Base-by-base conservation (phyloP, 1,140 invertebrate species). In the Panonychus citri region DNA sequence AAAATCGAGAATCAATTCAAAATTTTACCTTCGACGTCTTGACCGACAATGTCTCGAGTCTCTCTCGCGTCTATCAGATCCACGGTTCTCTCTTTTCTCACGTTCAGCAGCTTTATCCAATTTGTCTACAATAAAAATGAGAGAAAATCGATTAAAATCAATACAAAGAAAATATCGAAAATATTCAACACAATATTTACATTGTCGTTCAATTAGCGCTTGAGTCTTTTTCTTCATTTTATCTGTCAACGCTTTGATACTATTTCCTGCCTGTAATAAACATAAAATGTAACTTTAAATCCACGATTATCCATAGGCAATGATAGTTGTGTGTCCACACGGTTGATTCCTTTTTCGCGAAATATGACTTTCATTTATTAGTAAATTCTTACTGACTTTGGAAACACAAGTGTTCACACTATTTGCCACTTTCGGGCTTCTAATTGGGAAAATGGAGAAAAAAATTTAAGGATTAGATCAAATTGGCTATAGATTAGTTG, bases 301-400 rank as follows among this genome's bases (percentile, higher is more conserved):
- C 30, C 30, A 34, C 12, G 30, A 12, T 34, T 34, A 34, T 34
- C 30, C 30, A 34, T 34, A 34, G 30, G 30, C 30, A 5, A 34
- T 34, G 30, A 34, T 24, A 8, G 42, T 10, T 7, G 42, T 46
- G 7, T 10, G n/a, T 5, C 17, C 42, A 46, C 4, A 24, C 42
- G 4, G 7, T 46, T n/a, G 24, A 24, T 7, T 24, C 42, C 42
- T 19, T 24, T 46, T 19, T 5, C 42, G n/a, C 21, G 42, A 46
- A 46, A 46, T 17, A 24, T 7, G 5, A 17, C 42, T 34, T 34
- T 12, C 12, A 34, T 34, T 34, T 34, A 34, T 34, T 34, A 34
- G 30, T 34, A 27, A 51, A 51, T 28, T 51, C 26, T 26, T 51
- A 51, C 49, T 51, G 49, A 51, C 49, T 51, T 51, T 51, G 49